Base-by-base conservation (phyloP, 2,888 invertebrate genomes). In the Ormyrus thymus region DNA sequence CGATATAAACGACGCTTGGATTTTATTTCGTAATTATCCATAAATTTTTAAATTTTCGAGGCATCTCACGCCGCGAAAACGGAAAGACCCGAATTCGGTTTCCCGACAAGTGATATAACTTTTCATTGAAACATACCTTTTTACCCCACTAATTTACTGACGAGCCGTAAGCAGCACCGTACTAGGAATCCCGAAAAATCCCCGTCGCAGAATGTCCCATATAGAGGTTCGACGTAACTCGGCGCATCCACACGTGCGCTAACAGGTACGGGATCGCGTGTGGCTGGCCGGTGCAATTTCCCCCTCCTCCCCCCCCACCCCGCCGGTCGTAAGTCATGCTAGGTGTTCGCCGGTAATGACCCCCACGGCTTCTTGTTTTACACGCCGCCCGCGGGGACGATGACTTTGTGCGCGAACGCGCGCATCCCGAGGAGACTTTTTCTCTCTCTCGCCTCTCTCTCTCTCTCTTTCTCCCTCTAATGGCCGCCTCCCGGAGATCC, bases 331-430 rank as follows among this genome's bases (percentile, higher is more conserved):
- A 87, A 87, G 85, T 87, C 87, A 88, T 87, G 84, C 84, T 86
- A 86, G 86, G 86, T 87, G 86, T 87, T 87, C 84, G 81, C 83
- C 85, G 82, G 86, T 87, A 88, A 88, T 88, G 86, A 87, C 84
- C 85, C 82, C 78, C 81, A 75, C 83, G 84, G 85, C 87, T 88
- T 85, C 88, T 87, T 84, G 87, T 87, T 86, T 87, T 86, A 87
- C 86, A 83, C 87, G 64, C 59, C 9, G 65, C 69, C 70, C 29
- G 43, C 50, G 70, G 74, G 78, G 61, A 78, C 64, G 74, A 78
- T 78, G 74, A 78, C 74, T 78, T 74, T 78, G 78, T 74, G 74
- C 45, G 45, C 46, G 46, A 56, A n/a, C 53, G 13, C 50, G 82
- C 84, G 75, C 81, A 82, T 75, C 80, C 69, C 66, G 59, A 48